Evolutionary conservation across 2,113 vertebrate genomes (phyloP).

Genomic region (Asarcornis scutulata): DNA sequence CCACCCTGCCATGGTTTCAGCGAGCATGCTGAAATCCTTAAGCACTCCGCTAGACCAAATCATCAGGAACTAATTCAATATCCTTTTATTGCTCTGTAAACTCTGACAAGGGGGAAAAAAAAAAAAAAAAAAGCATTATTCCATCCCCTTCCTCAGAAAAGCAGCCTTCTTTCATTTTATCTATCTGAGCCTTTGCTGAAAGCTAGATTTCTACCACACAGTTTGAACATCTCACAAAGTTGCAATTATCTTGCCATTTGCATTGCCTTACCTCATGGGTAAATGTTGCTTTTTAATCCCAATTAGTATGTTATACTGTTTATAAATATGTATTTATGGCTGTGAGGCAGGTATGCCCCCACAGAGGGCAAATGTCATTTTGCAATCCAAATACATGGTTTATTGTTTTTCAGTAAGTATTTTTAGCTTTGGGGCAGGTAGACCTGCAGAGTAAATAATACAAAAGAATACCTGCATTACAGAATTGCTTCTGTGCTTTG

Average conservation of each 20-base stretch:
- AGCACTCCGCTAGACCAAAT: slow-evolving; percentile 26
- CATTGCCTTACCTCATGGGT: background rate
- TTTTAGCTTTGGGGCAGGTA: background rate
- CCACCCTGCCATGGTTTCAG: background rate
- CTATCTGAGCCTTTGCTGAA: slow-evolving; percentile 3
- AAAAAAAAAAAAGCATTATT: slow-evolving; percentile 5
- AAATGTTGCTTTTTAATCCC: slow-evolving; percentile 24
- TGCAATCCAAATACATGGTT: slow-evolving; percentile 42
- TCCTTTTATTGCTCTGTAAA: slow-evolving; percentile 34
- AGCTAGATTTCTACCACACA: slow-evolving; percentile 10
- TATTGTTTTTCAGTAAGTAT: slow-evolving; percentile 15
- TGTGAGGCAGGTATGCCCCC: background rate
- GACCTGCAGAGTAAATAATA: background rate
- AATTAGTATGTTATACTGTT: slow-evolving; percentile 25
- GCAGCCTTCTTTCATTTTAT: slow-evolving; percentile 1
- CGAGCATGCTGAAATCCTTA: background rate
- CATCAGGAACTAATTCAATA: slow-evolving; percentile 37
- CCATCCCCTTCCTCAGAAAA: background rate
- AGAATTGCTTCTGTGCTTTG: background rate
- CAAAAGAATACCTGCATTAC: background rate
- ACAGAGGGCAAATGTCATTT: background rate
- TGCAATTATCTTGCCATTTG: slow-evolving; percentile 56
- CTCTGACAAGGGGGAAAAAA: background rate
- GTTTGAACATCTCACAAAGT: background rate
- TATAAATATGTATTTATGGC: slow-evolving; percentile 36